These are phyloP conservation scores for Epinephelus malabaricus DNA, from an alignment of 2,797 vertebrate species.

Conservation along the genomic window DNA sequence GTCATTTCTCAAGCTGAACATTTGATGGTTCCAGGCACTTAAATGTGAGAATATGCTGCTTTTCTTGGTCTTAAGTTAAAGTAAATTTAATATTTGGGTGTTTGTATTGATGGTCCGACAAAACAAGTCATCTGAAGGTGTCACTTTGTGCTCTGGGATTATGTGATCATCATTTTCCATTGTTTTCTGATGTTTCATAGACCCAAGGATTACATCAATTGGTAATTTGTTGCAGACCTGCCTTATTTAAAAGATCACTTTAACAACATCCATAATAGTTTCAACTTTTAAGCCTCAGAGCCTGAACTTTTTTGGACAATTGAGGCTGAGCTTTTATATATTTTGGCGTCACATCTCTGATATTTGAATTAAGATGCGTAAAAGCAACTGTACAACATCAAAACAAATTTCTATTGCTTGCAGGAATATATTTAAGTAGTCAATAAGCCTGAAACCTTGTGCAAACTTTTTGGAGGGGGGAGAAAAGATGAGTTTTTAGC, in stretches of 20 bases:
- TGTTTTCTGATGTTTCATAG: neutral
- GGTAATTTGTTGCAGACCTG: neutral
- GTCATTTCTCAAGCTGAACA: neutral
- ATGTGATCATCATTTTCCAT: neutral
- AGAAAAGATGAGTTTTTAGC: slow-evolving; percentile 1
- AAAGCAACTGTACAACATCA: neutral
- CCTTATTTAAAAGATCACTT: neutral
- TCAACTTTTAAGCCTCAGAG: slow-evolving; percentile 2
- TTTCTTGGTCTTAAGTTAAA: neutral
- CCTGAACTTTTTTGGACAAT: neutral
- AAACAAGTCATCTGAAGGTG: slow-evolving; percentile 1
- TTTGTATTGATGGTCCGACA: neutral
- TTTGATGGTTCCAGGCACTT: neutral
- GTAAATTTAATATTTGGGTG: neutral
- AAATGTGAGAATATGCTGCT: neutral
- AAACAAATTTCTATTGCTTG: neutral
- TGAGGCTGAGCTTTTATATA: neutral
- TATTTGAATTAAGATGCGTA: neutral
- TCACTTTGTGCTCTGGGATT: neutral
- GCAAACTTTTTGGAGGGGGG: slow-evolving; percentile 4
- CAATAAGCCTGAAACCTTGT: slow-evolving; percentile 18
- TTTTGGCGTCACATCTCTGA: neutral
- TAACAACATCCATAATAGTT: neutral
- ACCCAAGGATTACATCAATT: no score
- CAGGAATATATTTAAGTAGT: neutral